A percentile compares a stretch with the other conserved stretches of the same genome.
Conservation (phyloP, 1,140 invertebrate genomes). For the Listronotus oregonensis region DNA sequence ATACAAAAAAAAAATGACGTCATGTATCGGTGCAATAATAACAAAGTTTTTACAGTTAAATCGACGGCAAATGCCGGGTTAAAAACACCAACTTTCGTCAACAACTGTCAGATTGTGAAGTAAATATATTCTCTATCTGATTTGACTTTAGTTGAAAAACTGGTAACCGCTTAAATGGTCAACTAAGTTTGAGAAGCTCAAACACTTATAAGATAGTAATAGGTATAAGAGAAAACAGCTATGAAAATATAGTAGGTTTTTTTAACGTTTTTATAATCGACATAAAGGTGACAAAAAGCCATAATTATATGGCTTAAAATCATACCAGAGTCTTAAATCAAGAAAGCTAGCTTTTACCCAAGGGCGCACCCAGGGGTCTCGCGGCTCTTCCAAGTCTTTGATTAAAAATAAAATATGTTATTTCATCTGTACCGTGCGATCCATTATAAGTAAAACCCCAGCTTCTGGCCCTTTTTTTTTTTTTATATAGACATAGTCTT, state of each 20-base stretch:
- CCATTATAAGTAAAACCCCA: too few relatives aligned
- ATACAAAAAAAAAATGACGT: constrained; percentile 26
- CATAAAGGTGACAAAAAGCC: too few relatives aligned
- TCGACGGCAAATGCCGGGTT: not conserved
- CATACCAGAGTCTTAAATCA: too few relatives aligned
- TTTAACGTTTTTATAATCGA: not conserved
- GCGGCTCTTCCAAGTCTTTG: too few relatives aligned
- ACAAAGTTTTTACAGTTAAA: constrained; percentile 22
- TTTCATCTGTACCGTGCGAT: too few relatives aligned
- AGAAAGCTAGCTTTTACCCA: too few relatives aligned
- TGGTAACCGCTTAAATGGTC: constrained; percentile 20
- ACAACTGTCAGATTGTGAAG: too few relatives aligned
- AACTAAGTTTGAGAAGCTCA: constrained; percentile 20
- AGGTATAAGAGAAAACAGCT: constrained; percentile 6
- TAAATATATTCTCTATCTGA: not conserved
- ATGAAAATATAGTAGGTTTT: not conserved
- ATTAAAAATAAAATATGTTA: too few relatives aligned
- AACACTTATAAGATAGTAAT: constrained; percentile 12
- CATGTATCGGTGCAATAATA: constrained; percentile 33
- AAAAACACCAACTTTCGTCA: not conserved
- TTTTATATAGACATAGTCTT: too few relatives aligned
- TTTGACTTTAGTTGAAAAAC: constrained; percentile 19
- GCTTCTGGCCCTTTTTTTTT: too few relatives aligned
- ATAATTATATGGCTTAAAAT: too few relatives aligned
- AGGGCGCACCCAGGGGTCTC: too few relatives aligned